Conservation (phyloP, 2,888 invertebrate genomes). For the Tuberolachnus salignus region DNA sequence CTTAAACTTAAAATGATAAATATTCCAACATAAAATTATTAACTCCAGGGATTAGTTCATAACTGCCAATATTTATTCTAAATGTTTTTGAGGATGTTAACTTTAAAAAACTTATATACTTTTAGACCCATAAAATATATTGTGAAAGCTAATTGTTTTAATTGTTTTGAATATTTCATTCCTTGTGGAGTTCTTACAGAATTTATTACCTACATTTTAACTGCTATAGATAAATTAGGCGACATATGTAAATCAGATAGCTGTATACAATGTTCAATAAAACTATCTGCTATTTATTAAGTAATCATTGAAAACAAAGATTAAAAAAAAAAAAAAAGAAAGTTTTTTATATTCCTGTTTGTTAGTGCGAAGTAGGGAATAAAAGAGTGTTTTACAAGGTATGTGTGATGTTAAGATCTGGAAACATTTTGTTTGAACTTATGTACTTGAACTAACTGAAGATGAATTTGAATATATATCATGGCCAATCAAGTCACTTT, state of each 20-base stretch:
- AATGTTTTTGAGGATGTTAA: constrained; percentile 8
- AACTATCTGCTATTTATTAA: not conserved
- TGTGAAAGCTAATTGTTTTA: constrained; percentile 22
- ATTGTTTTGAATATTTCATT: not conserved
- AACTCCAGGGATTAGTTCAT: constrained; percentile 3
- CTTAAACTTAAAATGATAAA: constrained; percentile 10
- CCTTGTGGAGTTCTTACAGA: not conserved
- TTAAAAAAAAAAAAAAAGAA: no score
- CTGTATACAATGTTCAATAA: not conserved
- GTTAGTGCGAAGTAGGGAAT: not conserved
- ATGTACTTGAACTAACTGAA: constrained; percentile 9
- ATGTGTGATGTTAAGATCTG: constrained; percentile 2
- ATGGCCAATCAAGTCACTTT: constrained; percentile 18
- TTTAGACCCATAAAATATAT: constrained; percentile 34
- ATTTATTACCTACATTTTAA: not conserved
- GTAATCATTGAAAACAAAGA: not conserved
- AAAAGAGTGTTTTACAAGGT: not conserved
- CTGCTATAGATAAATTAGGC: not conserved
- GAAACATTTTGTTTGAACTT: constrained; percentile 19
- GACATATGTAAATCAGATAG: not conserved
- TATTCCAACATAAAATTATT: constrained; percentile 27
- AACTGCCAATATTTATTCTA: not conserved
- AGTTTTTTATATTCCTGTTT: not conserved
- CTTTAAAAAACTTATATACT: constrained; percentile 21
- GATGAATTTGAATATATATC: constrained; percentile 11